phyloP scores from a whole-genome alignment of 2,113 vertebrate species.

The Silurus meridionalis region DNA sequence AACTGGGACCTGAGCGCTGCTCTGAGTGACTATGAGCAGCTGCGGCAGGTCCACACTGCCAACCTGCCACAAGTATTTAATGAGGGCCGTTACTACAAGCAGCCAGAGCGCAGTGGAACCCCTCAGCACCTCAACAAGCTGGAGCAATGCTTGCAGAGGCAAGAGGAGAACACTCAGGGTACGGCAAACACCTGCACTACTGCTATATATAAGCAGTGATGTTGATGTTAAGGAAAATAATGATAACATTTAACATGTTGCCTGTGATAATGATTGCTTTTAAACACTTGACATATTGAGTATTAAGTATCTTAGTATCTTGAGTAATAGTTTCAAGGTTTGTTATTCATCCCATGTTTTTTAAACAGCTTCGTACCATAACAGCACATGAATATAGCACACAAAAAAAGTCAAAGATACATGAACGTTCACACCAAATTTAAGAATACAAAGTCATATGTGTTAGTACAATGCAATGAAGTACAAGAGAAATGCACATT shows the following conservation, averaged over 20 bases:
- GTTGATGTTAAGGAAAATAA: background rate
- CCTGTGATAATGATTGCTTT: background rate
- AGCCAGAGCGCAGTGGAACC: constrained; percentile 76
- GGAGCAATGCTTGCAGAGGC: constrained; percentile 82
- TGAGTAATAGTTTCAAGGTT: no score
- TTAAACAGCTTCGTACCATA: background rate
- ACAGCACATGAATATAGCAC: background rate
- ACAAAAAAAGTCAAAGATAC: background rate
- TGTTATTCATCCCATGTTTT: background rate
- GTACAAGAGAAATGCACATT: background rate
- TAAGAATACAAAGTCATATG: background rate
- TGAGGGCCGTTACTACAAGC: constrained; percentile 85
- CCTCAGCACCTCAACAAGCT: constrained; percentile 78
- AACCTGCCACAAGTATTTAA: constrained; percentile 94
- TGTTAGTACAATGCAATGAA: background rate
- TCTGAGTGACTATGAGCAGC: constrained; percentile 93
- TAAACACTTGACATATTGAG: background rate
- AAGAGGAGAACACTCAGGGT: constrained; percentile 89
- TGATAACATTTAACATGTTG: background rate
- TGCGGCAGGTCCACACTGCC: constrained; percentile 92
- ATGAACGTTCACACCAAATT: background rate
- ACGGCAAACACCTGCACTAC: constrained; percentile 21
- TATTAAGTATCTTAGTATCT: background rate
- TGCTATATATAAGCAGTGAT: background rate
- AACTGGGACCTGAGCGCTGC: constrained; percentile 98